Evolutionary conservation across 1,140 invertebrate genomes (phyloP).

Genomic region (Micrasema longulum): DNA sequence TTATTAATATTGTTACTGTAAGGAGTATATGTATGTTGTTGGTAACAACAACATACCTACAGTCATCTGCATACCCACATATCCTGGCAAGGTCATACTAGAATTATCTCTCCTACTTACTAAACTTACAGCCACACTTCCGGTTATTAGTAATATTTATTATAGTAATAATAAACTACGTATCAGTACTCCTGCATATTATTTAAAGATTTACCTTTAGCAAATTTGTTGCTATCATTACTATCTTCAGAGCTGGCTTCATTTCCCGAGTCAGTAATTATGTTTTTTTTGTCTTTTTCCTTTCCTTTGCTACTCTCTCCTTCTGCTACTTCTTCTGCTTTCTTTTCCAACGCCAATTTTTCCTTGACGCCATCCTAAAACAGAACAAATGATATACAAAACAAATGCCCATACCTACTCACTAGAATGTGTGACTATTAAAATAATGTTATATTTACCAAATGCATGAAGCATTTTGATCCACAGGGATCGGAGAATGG

Average conservation of each 20-base stretch:
- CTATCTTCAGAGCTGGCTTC: slow-evolving; percentile 94
- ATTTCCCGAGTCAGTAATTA: slow-evolving; percentile 91
- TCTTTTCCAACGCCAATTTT: slow-evolving; percentile 79
- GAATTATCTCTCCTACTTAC: too few relatives aligned
- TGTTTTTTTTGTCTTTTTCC: slow-evolving; percentile 69
- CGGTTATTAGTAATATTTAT: too few relatives aligned
- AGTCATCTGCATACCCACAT: too few relatives aligned
- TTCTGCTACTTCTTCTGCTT: slow-evolving; percentile 71
- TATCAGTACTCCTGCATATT: slow-evolving; percentile 2
- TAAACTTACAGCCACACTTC: too few relatives aligned
- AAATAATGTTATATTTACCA: slow-evolving; percentile 70
- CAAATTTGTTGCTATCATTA: slow-evolving; percentile 83
- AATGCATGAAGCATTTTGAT: slow-evolving; percentile 87
- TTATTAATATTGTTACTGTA: too few relatives aligned
- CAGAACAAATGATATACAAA: too few relatives aligned
- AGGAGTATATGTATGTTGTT: too few relatives aligned
- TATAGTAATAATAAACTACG: too few relatives aligned
- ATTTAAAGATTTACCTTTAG: slow-evolving; percentile 58
- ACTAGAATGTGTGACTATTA: neutral
- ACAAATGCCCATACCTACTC: neutral
- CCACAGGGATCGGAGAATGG: slow-evolving; percentile 89
- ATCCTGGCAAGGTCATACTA: too few relatives aligned
- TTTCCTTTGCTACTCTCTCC: slow-evolving; percentile 62
- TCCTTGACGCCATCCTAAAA: slow-evolving; percentile 84
- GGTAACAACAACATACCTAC: too few relatives aligned